A percentile compares a stretch with the other conserved stretches of the same genome.
Evolutionary conservation across 2,888 invertebrate species (phyloP).

Genomic region (Shargacucullia verbasci): DNA sequence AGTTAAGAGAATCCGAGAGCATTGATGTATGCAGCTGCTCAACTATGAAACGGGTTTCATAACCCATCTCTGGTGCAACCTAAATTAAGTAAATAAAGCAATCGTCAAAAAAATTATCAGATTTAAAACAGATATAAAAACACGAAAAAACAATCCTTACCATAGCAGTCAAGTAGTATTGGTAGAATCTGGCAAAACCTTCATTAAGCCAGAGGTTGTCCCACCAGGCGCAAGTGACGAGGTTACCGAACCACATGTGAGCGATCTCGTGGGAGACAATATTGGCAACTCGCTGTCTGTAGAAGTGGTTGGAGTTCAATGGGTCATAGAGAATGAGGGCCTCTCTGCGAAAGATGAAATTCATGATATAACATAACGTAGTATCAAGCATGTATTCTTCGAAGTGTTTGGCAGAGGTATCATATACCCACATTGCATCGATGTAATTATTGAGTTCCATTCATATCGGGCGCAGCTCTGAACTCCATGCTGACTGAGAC

Average conservation of each 20-base stretch:
- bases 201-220: slow-evolving; percentile 92
- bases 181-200: slow-evolving; percentile 92
- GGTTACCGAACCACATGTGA: slow-evolving; percentile 95
- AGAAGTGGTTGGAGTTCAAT: slow-evolving; percentile 83
- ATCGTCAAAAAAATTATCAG: too few species aligned
- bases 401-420: too few species aligned
- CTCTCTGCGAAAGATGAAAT: slow-evolving; percentile 81
- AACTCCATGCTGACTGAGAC: too few species aligned
- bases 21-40: slow-evolving; percentile 91
- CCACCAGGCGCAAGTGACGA: slow-evolving; percentile 94
- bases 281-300: slow-evolving; percentile 90
- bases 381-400: too few species aligned
- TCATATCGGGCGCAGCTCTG: too few species aligned
- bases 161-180: slow-evolving; percentile 90
- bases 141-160: slow-evolving; percentile 65
- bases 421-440: too few species aligned
- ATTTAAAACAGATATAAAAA: too few species aligned
- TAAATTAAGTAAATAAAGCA: slow-evolving; percentile 54
- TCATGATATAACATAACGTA: too few species aligned
- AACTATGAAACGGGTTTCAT: slow-evolving; percentile 89
- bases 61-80: slow-evolving; percentile 78
- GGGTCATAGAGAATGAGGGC: slow-evolving; percentile 88
- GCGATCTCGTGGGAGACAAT: slow-evolving; percentile 93
- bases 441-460: too few species aligned
- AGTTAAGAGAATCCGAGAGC: slow-evolving; percentile 87